Evolutionary conservation across 1,140 invertebrate species (phyloP).

Genomic region (Meloidogyne chitwoodi): DNA sequence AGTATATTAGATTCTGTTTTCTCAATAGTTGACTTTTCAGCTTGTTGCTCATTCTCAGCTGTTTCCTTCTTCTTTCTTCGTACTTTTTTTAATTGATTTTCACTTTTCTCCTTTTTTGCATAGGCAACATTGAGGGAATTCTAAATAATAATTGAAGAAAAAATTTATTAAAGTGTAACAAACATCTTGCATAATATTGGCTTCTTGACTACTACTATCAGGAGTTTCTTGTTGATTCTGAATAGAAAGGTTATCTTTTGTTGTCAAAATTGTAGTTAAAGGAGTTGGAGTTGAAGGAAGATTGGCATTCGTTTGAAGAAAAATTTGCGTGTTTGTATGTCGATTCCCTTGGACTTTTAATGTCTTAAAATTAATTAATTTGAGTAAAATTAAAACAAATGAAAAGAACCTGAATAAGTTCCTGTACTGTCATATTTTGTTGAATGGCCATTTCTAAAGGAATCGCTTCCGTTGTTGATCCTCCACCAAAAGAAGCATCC

Average conservation of each 20-base stretch:
- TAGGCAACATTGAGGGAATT: conserved; percentile 1
- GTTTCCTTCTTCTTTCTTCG: neutral
- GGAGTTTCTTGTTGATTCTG: conserved; percentile 12
- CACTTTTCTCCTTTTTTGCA: neutral
- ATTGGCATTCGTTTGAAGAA: neutral
- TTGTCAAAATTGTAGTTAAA: neutral
- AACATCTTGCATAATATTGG: neutral
- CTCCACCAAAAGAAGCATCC: neutral
- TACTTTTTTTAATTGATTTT: conserved; percentile 6
- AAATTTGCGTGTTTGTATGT: neutral
- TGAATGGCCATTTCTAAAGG: conserved; percentile 19
- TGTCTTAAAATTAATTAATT: conserved; percentile 2
- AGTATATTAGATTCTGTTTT: neutral
- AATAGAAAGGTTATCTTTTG: neutral
- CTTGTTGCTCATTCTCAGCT: neutral
- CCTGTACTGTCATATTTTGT: conserved; percentile 11
- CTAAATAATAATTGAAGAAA: neutral
- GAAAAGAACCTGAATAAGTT: conserved; percentile 5
- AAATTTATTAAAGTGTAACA: neutral
- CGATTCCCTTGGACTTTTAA: conserved; percentile 1
- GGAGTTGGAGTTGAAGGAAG: neutral
- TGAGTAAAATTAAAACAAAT: neutral
- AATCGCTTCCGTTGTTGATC: neutral
- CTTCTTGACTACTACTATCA: conserved; percentile 24
- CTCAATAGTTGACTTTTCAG: neutral